Percentiles rank a stretch among this genome's conserved stretches.
These are phyloP conservation scores for Semaprochilodus insignis DNA, from an alignment of 2,797 vertebrate species.

Conservation along the genomic window DNA sequence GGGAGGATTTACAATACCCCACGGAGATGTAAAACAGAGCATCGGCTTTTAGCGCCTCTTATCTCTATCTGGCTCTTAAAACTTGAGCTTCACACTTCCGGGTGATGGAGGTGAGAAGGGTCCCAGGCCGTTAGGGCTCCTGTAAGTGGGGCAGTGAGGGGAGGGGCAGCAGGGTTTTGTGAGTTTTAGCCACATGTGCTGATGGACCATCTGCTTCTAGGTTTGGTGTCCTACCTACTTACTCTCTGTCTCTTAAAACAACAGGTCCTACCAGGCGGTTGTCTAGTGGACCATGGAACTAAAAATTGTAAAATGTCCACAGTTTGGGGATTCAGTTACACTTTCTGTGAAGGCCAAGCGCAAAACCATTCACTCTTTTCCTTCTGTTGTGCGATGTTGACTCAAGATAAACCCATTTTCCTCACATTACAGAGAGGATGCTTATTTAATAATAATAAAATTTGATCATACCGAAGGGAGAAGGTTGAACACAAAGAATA, in stretches of 20 bases:
- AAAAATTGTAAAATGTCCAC: conserved; percentile 23
- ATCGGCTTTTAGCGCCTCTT: conserved; percentile 58
- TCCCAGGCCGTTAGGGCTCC: conserved; percentile 38
- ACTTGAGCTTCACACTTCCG: conserved; percentile 63
- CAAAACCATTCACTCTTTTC: not conserved
- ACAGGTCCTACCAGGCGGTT: conserved; percentile 45
- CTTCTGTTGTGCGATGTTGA: too few relatives aligned
- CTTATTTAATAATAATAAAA: too few relatives aligned
- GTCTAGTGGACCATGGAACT: conserved; percentile 4
- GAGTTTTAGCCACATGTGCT: conserved; percentile 46
- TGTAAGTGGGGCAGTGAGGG: conserved; percentile 16
- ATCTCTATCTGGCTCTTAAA: conserved; percentile 56
- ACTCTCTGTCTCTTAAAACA: conserved; percentile 29
- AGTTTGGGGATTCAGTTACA: conserved; percentile 9
- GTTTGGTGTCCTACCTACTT: conserved; percentile 42
- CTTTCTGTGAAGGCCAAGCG: not conserved
- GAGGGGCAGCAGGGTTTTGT: conserved; percentile 33
- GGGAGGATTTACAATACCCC: conserved; percentile 67
- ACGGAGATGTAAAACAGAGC: conserved; percentile 64
- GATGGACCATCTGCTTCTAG: conserved; percentile 55
- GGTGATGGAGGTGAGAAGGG: conserved; percentile 18
- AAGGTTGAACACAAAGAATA: too few relatives aligned
- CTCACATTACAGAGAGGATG: too few relatives aligned
- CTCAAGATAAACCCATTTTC: too few relatives aligned
- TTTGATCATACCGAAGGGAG: too few relatives aligned